phyloP scores from a whole-genome alignment of 1,140 invertebrate species.

The Hesperophylax magnus region DNA sequence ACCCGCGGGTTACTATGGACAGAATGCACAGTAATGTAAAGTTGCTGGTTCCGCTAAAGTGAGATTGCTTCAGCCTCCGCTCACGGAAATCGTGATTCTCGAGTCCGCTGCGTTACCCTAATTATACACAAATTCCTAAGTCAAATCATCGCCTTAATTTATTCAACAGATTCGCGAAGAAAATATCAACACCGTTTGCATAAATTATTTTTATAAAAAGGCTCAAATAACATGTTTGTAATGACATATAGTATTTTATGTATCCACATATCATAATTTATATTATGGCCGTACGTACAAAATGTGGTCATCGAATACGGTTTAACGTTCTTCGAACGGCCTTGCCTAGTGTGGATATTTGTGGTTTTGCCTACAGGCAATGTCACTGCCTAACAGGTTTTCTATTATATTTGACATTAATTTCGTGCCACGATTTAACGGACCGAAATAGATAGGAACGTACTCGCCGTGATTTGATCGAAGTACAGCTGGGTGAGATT shows the following conservation, averaged over 20 bases:
- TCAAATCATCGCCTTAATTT: constrained; percentile 9
- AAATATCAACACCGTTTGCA: constrained; percentile 23
- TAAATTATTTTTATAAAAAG: constrained; percentile 17
- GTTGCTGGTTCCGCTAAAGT: neutral
- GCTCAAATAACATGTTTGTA: neutral
- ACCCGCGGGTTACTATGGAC: neutral
- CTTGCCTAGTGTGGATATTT: constrained; percentile 31
- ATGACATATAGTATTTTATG: constrained; percentile 27
- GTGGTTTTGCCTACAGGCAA: constrained; percentile 40
- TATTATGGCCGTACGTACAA: constrained; percentile 14
- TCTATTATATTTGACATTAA: constrained; percentile 26
- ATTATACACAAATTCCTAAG: constrained; percentile 27
- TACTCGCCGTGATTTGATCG: neutral
- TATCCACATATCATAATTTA: neutral
- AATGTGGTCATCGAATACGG: constrained; percentile 31
- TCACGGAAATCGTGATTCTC: neutral
- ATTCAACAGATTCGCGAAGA: constrained; percentile 7
- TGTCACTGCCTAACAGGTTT: constrained; percentile 41
- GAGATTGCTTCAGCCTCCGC: neutral
- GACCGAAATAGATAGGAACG: constrained; percentile 2
- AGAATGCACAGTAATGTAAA: neutral
- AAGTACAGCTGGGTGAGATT: constrained; percentile 15
- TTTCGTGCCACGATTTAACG: neutral
- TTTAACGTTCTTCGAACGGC: constrained; percentile 42
- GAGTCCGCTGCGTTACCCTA: constrained; percentile 6